Base-by-base conservation (phyloP, 2,797 vertebrate species). In the Malacoraja senta region DNA sequence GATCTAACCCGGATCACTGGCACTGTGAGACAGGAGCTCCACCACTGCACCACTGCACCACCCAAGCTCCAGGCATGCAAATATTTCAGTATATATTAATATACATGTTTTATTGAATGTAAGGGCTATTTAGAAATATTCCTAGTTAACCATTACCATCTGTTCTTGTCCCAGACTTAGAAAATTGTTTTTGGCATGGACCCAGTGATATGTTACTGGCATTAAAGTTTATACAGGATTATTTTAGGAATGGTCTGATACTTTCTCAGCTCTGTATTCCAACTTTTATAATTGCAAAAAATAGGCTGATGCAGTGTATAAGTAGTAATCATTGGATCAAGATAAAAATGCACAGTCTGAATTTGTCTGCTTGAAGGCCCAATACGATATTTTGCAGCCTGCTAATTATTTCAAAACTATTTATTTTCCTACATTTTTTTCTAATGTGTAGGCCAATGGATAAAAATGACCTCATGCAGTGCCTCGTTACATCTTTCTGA, bases 61-160 rank as follows among this genome's bases (percentile, higher is more conserved):
- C 44, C 44, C 44, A 53, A 53, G 44, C 44, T 9, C 29, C n/a
- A 17, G n/a, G 63, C 24, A 63, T 44, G 83, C 83, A 86, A 32
- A 63, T 86, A 86, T 61, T 63, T 61, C 58, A 86, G 29, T n/a
- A 19, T 29, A 86, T 86, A 86, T 65, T 86, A 86, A 86, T 9
- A 26, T 61, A 15, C 24, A 63, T 86, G 32, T 63, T 29, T 9
- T 38, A 63, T 86, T 58, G 15, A 86, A 38, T 7, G 63, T 29
- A 86, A 86, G n/a, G 58, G 58, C 83, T 86, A 65, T 86, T 86
- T 86, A 86, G 32, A 63, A 2, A 86, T 63, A 86, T 86, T 86
- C 58, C 58, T 29, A 86, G 53, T 86, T 86, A 86, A 86, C 29
- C 83, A 86, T 86, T 86, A 58, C 83, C 83, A 86, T 86, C 83